Percentiles rank a stretch among this genome's conserved stretches.
These are phyloP conservation scores for Stenotaenia linearis DNA, from an alignment of 2,888 invertebrate species.

Conservation along the genomic window DNA sequence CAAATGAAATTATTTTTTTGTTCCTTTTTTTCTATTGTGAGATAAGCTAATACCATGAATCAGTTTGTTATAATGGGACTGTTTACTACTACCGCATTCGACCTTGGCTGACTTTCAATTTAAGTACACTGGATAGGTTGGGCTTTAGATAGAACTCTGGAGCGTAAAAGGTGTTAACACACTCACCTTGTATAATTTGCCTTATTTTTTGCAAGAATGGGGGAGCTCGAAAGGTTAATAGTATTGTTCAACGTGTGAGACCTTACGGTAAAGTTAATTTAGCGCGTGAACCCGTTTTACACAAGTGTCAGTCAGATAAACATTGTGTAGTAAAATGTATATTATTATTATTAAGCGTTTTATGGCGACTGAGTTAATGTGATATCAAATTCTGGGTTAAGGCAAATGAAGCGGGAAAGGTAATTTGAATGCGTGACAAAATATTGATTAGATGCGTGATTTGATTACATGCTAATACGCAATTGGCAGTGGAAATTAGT, in stretches of 20 bases:
- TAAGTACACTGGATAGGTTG: neutral
- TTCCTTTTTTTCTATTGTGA: neutral
- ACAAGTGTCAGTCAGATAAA: neutral
- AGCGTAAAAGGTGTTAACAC: neutral
- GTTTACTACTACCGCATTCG: neutral
- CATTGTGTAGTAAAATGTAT: neutral
- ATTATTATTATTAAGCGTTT: neutral
- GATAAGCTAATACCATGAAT: neutral
- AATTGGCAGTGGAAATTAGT: slow-evolving; percentile 12
- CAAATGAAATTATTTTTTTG: neutral
- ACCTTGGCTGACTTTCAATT: slow-evolving; percentile 5
- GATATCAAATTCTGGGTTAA: neutral
- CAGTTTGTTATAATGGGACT: neutral
- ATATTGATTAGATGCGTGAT: slow-evolving; percentile 24
- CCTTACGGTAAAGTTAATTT: neutral
- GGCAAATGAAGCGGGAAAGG: neutral
- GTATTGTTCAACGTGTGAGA: too few species aligned
- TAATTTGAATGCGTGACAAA: slow-evolving; percentile 9
- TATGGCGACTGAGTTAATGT: neutral
- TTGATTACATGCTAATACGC: slow-evolving; percentile 5
- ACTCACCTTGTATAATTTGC: neutral
- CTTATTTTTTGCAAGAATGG: neutral
- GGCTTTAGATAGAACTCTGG: neutral
- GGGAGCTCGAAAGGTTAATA: neutral
- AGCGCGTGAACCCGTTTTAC: neutral